Evolutionary conservation across 1,140 invertebrate genomes (phyloP), one percentile per base, ranked within the genome.

Genomic region (Atta cephalotes): DNA sequence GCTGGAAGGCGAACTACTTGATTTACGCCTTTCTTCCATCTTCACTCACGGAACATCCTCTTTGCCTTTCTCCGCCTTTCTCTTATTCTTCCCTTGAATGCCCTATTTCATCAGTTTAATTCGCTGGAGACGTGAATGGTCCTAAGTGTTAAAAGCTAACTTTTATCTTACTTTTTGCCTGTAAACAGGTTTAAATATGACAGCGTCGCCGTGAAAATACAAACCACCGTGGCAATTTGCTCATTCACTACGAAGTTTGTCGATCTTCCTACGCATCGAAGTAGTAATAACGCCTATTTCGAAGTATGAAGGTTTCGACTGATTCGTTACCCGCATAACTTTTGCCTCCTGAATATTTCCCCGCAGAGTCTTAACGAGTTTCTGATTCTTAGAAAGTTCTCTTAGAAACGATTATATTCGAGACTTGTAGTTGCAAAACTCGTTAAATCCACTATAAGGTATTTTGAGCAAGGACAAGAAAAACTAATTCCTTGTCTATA

Each of bases 11-110:
- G 70, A 84, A 76, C 90, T 65, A 86, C 86, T 88, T 91, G 90
- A 91, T 91, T 91, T 91, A 91, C 90, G 87, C 90, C 66, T 71
- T 60, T 53, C 70, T 66, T 60, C 84, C 78, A 76, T 88, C 77
- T 45, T 63, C 14, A 28, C 56, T 60, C 60, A 28, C 60, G 28
- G 77, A 80, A 63, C 80, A 62, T 60, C 65, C 68, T 71, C 80
- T 45, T 65, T 70, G 25, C 62, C 60, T 81, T 74, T 89, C 85
- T 63, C 71, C 66, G 80, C 76, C 77, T 78, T 84, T 85, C 76
- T 78, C 65, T 71, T 74, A 62, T 84, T 84, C 80, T 71, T 76
- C 53, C 31, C 68, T 12, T 31, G 80, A 74, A 74, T 62, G 70
- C 39, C 72, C 80, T 51, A 84, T 84, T 84, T 84, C 80, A 76